Base-by-base conservation (phyloP, 2,113 vertebrate genomes). In the Chinchilla lanigera region DNA sequence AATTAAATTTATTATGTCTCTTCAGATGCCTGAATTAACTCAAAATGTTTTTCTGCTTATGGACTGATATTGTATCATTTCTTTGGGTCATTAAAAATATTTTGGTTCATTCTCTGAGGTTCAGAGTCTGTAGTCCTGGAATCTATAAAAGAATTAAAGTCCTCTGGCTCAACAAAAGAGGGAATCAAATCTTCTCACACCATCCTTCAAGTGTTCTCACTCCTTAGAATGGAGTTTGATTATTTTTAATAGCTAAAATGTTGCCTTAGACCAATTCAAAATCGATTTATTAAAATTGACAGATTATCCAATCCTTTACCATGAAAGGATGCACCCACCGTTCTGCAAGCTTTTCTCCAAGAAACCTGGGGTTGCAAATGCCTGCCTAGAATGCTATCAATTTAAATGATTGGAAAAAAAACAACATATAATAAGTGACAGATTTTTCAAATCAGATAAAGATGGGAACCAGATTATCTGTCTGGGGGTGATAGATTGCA, bases 401-500 rank as follows among this genome's bases (percentile, higher is more conserved):
- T 99, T 99, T 98, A 99, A 99, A 99, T 99, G 98, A 98, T 98
- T 98, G 98, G 98, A 98, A 98, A 98, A 99, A 98, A 99, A 98
- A 98, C 98, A 98, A 98, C 98, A 99, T 99, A 99, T 99, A 99
- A 99, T 99, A 99, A 99, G 99, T 99, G 99, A 99, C 99, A 99
- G 99, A 99, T 99, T 99, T 99, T 99, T 99, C 99, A 99, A 99
- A 99, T 99, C 99, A 99, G 99, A 99, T 99, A 99, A 99, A 99
- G 99, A 99, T 99, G 99, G 99, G 99, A 99, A 99, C 99, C 99
- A 99, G 99, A 99, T 99, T 99, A 99, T 99, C 99, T 99, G 99
- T 99, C 99, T 99, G 98, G 98, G 98, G 98, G 99, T 99, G 99
- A 99, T 99, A 99, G 99, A 99, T 99, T 99, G 99, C 99, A 99